A percentile compares a stretch with the other conserved stretches of the same genome.
Evolutionary conservation across 2,888 invertebrate species (phyloP).

Genomic region (Drosophila sordidula): DNA sequence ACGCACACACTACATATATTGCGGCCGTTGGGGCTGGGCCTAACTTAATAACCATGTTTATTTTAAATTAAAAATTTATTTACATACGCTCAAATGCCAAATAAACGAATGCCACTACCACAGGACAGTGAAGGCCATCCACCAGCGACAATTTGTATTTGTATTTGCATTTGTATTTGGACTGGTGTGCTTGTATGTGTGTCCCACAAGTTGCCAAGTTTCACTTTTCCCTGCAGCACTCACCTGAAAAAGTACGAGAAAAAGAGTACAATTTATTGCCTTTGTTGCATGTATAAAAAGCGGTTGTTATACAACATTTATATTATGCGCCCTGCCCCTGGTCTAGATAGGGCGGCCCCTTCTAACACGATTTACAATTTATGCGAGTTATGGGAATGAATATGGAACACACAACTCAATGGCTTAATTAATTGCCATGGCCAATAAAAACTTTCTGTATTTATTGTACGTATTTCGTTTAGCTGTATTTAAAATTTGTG

Average conservation of each 20-base stretch:
- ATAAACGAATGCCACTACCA: conserved; percentile 27
- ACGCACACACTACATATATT: not conserved
- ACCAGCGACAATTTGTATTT: conserved; percentile 27
- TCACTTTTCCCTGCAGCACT: conserved; percentile 22
- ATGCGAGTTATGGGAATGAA: conserved; percentile 37
- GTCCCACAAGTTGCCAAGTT: conserved; percentile 30
- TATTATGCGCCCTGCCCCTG: conserved; percentile 4
- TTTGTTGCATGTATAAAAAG: conserved; percentile 39
- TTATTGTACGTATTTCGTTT: conserved; percentile 7
- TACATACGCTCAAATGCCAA: conserved; percentile 49
- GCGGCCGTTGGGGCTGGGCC: conserved; percentile 1
- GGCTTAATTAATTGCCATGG: conserved; percentile 43
- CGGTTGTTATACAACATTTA: conserved; percentile 19
- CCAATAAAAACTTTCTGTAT: conserved; percentile 11
- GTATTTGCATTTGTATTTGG: conserved; percentile 4
- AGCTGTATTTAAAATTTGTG: too few species aligned
- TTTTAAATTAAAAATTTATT: conserved; percentile 78
- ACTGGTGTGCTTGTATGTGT: conserved; percentile 8
- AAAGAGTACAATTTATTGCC: conserved; percentile 45
- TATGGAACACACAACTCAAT: conserved; percentile 12
- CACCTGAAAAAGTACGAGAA: conserved; percentile 42
- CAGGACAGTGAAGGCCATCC: conserved; percentile 29
- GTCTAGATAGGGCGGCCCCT: not conserved
- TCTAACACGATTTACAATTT: conserved; percentile 35
- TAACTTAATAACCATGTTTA: conserved; percentile 69